phyloP scores from a whole-genome alignment of 2,797 vertebrate species.

The Tangara arthus region DNA sequence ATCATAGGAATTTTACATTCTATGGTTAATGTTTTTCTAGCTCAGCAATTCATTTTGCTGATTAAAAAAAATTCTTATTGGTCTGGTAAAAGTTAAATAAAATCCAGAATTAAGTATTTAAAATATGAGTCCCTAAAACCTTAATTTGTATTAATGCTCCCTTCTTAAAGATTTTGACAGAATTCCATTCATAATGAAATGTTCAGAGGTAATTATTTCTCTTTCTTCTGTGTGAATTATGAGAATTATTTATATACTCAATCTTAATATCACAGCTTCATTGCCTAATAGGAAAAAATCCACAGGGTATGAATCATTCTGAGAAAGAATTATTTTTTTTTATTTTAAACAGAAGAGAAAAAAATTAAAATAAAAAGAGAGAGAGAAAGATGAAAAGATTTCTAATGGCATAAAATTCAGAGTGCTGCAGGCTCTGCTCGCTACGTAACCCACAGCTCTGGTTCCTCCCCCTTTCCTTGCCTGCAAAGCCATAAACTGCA shows the following conservation, averaged over 20 bases:
- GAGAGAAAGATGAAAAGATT: conserved; percentile 65
- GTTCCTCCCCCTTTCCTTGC: conserved; percentile 13
- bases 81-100: conserved; percentile 58
- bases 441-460: background rate
- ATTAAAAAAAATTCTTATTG: conserved; percentile 42
- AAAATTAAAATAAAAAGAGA: background rate
- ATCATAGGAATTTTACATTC: background rate
- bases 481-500: conserved; percentile 74
- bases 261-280: conserved; percentile 71
- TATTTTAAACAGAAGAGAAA: background rate
- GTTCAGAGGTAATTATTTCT: conserved; percentile 74
- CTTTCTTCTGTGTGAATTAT: conserved; percentile 72
- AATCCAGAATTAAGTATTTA: conserved; percentile 59
- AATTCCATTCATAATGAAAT: conserved; percentile 75
- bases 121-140: conserved; percentile 56
- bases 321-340: conserved; percentile 57
- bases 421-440: conserved; percentile 59
- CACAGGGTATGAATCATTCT: conserved; percentile 73
- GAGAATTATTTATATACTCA: conserved; percentile 76
- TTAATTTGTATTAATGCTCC: conserved; percentile 72
- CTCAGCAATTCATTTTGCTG: conserved; percentile 29
- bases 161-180: conserved; percentile 68
- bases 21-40: conserved; percentile 44
- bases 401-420: conserved; percentile 72
- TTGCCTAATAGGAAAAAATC: conserved; percentile 73